These are phyloP conservation scores for Germaria angustata DNA, from an alignment of 2,888 invertebrate genomes.

Conservation along the genomic window DNA sequence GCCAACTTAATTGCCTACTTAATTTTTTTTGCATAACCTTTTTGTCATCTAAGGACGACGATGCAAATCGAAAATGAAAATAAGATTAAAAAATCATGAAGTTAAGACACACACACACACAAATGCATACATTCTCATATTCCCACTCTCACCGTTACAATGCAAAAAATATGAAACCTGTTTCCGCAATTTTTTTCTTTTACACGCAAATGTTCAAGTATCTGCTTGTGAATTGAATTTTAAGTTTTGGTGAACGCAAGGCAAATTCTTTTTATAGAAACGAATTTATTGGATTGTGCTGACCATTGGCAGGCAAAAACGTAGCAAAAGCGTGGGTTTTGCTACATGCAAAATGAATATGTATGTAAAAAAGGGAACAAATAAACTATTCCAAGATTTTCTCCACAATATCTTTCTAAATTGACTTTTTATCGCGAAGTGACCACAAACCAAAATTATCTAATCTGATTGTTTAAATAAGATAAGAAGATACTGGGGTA, in stretches of 20 bases:
- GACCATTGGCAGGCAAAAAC: not conserved
- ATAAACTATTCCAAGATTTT: not conserved
- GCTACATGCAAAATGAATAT: not conserved
- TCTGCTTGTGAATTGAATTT: not conserved
- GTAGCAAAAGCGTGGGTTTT: slow-evolving; percentile 32
- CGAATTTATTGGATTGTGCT: not conserved
- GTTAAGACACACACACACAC: not conserved
- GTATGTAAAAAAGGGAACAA: not conserved
- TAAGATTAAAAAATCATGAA: not conserved
- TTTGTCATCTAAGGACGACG: not conserved
- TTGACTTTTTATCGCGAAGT: not conserved
- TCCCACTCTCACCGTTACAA: not conserved
- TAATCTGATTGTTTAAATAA: not conserved
- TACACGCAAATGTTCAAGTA: slow-evolving; percentile 9
- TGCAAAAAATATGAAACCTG: slow-evolving; percentile 34
- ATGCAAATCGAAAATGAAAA: not conserved
- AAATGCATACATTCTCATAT: not conserved
- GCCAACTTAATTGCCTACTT: no score
- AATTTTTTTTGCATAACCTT: no score
- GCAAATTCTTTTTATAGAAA: slow-evolving; percentile 24
- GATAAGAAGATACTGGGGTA: not conserved
- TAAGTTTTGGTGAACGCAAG: slow-evolving; percentile 28
- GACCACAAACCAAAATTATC: not conserved
- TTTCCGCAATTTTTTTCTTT: slow-evolving; percentile 4
- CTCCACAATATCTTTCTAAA: not conserved